phyloP scores from a whole-genome alignment of 2,797 vertebrate genomes.

The Setipinna tenuifilis region DNA sequence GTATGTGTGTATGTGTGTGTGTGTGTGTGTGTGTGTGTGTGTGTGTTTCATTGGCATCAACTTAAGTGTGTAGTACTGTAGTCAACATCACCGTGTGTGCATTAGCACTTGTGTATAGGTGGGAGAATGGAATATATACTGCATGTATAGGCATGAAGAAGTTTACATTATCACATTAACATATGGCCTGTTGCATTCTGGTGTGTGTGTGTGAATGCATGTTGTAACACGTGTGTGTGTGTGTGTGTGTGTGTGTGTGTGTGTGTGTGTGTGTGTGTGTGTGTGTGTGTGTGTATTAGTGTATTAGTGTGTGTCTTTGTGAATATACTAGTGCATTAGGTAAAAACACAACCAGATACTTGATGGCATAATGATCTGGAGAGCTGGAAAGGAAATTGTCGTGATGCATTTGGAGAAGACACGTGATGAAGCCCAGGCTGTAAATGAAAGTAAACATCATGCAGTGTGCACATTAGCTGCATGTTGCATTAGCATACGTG shows the following conservation, averaged over 20 bases:
- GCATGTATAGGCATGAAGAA: no score
- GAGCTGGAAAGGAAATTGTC: no score
- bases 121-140: constrained; percentile 10
- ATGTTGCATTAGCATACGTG: not conserved
- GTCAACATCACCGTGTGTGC: not conserved
- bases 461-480: not conserved
- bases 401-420: not conserved
- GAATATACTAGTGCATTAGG: not conserved
- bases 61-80: no score
- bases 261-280: no score
- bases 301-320: not conserved
- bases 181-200: no score
- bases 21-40: constrained; percentile 39
- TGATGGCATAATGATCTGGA: not conserved
- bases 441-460: not conserved
- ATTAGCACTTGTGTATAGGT: constrained; percentile 41
- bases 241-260: no score
- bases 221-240: not conserved
- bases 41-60: not conserved
- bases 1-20: constrained; percentile 59
- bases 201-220: not conserved
- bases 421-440: not conserved
- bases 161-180: no score
- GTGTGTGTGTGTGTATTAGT: not conserved
- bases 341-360: not conserved